These are phyloP conservation scores for Catamblyrhynchus diadema DNA, from an alignment of 2,797 vertebrate species.

Conservation along the genomic window DNA sequence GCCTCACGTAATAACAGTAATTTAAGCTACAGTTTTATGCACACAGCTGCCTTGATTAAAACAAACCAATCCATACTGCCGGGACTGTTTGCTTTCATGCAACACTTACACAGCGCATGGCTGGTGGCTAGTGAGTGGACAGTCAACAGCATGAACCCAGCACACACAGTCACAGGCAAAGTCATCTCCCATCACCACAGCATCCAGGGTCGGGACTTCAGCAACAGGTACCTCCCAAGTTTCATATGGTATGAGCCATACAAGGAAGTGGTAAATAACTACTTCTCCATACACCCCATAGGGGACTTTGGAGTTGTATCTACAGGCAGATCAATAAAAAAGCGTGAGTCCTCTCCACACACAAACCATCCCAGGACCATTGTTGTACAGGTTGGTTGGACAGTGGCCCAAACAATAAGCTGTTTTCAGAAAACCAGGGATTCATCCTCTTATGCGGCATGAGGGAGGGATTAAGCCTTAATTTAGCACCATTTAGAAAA, in stretches of 20 bases:
- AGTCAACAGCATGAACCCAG: accelerated
- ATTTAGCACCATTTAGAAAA: conserved; percentile 81
- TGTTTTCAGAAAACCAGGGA: conserved; percentile 73
- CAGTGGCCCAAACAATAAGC: conserved; percentile 70
- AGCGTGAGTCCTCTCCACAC: not conserved
- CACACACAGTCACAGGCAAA: not conserved
- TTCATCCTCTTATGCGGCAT: conserved; percentile 74
- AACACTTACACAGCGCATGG: accelerated
- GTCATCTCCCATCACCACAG: not conserved
- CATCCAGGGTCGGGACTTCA: not conserved
- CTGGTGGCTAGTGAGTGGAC: not conserved
- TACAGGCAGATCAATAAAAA: not conserved
- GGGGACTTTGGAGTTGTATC: not conserved
- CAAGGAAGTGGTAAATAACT: not conserved
- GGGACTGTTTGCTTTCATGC: not conserved
- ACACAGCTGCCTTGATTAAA: not conserved
- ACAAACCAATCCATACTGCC: not conserved
- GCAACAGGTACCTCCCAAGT: not conserved
- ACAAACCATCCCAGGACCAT: not conserved
- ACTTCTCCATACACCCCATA: not conserved
- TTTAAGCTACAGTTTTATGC: not conserved
- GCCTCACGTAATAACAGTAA: not conserved
- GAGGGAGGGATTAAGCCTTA: conserved; percentile 78
- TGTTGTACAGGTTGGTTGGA: conserved; percentile 27
- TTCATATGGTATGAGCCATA: not conserved